Conservation (phyloP, 2,888 invertebrate genomes). For the Cataglyphis altisquamis region DNA sequence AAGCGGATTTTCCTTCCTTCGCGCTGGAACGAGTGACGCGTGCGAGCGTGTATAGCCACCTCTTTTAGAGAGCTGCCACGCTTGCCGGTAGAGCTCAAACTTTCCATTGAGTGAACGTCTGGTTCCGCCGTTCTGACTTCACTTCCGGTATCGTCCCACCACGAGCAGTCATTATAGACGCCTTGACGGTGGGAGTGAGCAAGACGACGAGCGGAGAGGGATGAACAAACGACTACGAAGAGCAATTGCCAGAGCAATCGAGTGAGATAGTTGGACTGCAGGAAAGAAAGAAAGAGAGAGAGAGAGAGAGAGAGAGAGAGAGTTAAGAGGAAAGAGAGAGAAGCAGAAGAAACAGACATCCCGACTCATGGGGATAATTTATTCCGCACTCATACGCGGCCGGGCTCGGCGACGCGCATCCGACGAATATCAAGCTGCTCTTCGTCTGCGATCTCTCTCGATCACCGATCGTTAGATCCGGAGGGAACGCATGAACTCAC, state of each 20-base stretch:
- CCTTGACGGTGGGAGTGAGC: conserved; percentile 46
- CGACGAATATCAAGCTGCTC: conserved; percentile 74
- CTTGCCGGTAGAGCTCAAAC: conserved; percentile 82
- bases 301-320: conserved; percentile 20
- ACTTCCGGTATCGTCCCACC: conserved; percentile 84
- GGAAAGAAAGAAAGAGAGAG: conserved; percentile 20
- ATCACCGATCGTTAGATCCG: conserved; percentile 42
- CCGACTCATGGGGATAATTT: conserved; percentile 79
- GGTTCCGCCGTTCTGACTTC: conserved; percentile 85
- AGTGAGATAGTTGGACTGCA: conserved; percentile 26
- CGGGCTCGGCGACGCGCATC: conserved; percentile 75
- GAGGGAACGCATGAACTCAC: conserved; percentile 23
- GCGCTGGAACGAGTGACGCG: conserved; percentile 47
- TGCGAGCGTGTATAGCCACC: conserved; percentile 66
- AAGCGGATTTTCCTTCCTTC: conserved; percentile 69
- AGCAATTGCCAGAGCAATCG: conserved; percentile 40
- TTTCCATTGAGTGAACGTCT: conserved; percentile 86
- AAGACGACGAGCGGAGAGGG: conserved; percentile 35
- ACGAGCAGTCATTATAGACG: conserved; percentile 74
- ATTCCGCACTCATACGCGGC: conserved; percentile 82
- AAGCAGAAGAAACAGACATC: conserved; percentile 53
- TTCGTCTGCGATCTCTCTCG: conserved; percentile 28
- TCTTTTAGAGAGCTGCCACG: conserved; percentile 69
- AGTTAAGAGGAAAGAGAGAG: conserved; percentile 40
- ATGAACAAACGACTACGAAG: conserved; percentile 38